Evolutionary conservation across 2,797 vertebrate genomes (phyloP).

Genomic region (Heterohyrax brucei): DNA sequence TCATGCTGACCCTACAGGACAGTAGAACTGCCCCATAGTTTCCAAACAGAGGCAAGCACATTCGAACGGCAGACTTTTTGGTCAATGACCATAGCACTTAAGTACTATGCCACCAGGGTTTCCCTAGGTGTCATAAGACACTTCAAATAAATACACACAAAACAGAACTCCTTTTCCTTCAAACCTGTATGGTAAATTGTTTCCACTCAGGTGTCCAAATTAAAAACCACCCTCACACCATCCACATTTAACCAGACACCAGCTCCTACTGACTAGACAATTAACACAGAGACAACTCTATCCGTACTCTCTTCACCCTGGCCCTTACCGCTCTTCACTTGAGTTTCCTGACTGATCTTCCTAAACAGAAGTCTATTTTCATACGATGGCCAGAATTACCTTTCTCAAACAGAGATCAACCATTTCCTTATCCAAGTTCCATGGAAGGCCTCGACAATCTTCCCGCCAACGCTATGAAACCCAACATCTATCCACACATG

Average conservation of each 20-base stretch:
- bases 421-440: neutral
- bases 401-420: neutral
- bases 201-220: slow-evolving; percentile 10
- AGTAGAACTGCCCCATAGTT: too few relatives aligned
- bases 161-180: slow-evolving; percentile 9
- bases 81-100: too few relatives aligned
- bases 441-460: neutral
- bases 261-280: neutral
- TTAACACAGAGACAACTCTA: neutral
- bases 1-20: too few relatives aligned
- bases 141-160: neutral
- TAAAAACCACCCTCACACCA: neutral
- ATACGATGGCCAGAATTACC: neutral
- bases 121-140: too few relatives aligned
- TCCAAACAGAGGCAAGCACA: too few relatives aligned
- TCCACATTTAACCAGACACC: neutral
- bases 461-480: neutral
- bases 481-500: neutral
- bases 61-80: too few relatives aligned
- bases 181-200: slow-evolving; percentile 1
- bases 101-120: too few relatives aligned
- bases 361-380: neutral
- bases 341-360: neutral
- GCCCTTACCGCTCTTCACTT: neutral
- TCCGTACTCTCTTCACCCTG: neutral